Conservation (phyloP, 2,888 invertebrate genomes). For the Athetis lepigone region DNA sequence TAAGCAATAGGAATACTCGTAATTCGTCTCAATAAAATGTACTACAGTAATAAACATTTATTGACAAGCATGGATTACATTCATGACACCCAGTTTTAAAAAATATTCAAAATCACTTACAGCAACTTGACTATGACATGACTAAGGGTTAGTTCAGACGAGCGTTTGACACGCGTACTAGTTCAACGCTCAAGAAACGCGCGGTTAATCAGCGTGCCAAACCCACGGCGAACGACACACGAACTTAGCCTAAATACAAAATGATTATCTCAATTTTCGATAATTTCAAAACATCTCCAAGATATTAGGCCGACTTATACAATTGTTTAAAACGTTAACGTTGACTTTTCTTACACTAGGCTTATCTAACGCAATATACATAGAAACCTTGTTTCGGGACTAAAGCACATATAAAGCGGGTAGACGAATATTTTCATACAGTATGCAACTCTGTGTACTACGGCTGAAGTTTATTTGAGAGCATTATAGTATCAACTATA, state of each 20-base stretch:
- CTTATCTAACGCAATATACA: conserved; percentile 54
- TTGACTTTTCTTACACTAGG: conserved; percentile 57
- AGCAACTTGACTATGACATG: conserved; percentile 54
- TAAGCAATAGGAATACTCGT: conserved; percentile 43
- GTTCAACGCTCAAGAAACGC: background rate
- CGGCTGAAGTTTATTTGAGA: no score
- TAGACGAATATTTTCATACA: conserved; percentile 26
- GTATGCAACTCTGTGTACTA: conserved; percentile 46
- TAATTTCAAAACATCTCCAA: conserved; percentile 21
- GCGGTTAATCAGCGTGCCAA: background rate
- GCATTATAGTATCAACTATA: no score
- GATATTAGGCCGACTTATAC: conserved; percentile 35
- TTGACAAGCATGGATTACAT: conserved; percentile 52
- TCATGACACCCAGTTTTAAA: conserved; percentile 51
- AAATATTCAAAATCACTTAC: conserved; percentile 50
- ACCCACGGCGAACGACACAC: background rate
- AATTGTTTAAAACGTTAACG: conserved; percentile 37
- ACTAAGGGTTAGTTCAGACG: conserved; percentile 38
- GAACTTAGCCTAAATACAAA: conserved; percentile 38
- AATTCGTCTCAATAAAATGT: conserved; percentile 21
- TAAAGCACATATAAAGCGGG: conserved; percentile 49
- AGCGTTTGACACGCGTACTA: background rate
- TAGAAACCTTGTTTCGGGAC: conserved; percentile 51
- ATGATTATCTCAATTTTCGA: conserved; percentile 15
- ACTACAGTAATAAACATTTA: conserved; percentile 36